These are phyloP conservation scores for Betta splendens DNA, from an alignment of 2,797 vertebrate genomes.

Conservation along the genomic window DNA sequence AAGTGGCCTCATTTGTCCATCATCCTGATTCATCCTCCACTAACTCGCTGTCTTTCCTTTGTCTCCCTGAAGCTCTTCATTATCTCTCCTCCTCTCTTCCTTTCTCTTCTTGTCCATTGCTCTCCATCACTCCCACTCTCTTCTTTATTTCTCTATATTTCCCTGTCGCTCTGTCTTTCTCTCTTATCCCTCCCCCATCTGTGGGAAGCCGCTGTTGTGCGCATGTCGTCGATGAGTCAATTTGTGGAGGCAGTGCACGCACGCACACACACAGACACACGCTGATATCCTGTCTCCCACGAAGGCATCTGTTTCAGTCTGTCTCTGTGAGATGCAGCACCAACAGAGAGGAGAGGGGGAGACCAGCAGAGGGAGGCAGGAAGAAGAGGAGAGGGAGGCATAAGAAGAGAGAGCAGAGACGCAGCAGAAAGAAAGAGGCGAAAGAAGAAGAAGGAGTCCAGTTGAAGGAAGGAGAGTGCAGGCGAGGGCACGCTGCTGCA, in stretches of 20 bases:
- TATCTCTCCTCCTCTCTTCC: constrained; percentile 7
- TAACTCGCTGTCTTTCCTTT: constrained; percentile 27
- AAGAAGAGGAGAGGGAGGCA: constrained; percentile 31
- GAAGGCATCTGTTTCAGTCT: constrained; percentile 77
- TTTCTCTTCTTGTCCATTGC: constrained; percentile 22
- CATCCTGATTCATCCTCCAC: constrained; percentile 37
- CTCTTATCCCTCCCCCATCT: constrained; percentile 72
- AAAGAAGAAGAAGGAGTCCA: constrained; percentile 24
- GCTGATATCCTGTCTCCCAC: constrained; percentile 73
- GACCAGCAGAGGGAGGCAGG: constrained; percentile 64
- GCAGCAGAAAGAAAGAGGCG: constrained; percentile 27
- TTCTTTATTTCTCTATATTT: constrained; percentile 27
- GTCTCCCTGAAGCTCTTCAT: constrained; percentile 36
- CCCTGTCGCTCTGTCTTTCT: constrained; percentile 46
- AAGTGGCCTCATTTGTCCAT: constrained; percentile 49
- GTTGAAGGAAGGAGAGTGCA: constrained; percentile 5
- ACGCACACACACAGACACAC: constrained; percentile 26
- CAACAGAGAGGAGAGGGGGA: constrained; percentile 60
- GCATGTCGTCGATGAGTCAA: constrained; percentile 78
- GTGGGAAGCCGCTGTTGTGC: constrained; percentile 76
- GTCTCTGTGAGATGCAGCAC: constrained; percentile 75
- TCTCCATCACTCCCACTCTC: constrained; percentile 19
- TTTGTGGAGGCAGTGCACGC: constrained; percentile 73
- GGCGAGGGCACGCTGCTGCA: constrained; percentile 50
- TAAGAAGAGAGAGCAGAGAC: constrained; percentile 31